Percentiles rank a stretch among this genome's conserved stretches.
phyloP scores from a whole-genome alignment of 2,113 vertebrate genomes.

The Ctenomys sociabilis region DNA sequence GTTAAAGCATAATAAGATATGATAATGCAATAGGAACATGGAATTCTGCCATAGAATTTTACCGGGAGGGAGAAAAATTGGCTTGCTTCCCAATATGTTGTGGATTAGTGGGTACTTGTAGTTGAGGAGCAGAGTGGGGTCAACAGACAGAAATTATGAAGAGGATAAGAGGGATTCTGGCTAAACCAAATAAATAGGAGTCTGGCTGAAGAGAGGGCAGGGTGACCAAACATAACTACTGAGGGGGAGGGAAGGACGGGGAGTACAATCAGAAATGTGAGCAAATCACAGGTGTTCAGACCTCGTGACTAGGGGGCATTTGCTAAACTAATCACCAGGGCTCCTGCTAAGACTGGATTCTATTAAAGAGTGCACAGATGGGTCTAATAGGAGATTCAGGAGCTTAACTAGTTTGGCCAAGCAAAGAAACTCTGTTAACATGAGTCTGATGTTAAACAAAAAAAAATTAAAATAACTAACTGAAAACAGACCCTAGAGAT shows the following conservation, averaged over 20 bases:
- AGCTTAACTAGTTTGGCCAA: neutral
- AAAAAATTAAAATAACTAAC: slow-evolving; percentile 1
- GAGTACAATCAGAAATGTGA: neutral
- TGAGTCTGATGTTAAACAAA: neutral
- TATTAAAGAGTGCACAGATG: neutral
- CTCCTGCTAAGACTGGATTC: neutral
- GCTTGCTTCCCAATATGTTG: neutral
- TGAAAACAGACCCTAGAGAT: neutral
- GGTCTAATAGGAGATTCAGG: neutral
- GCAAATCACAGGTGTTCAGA: neutral
- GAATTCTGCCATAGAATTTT: neutral
- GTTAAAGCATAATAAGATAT: neutral
- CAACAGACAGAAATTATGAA: neutral
- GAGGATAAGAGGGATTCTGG: neutral
- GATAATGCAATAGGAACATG: too few relatives aligned
- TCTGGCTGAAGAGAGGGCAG: neutral
- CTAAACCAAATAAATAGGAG: neutral
- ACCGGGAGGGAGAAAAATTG: neutral
- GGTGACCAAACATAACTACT: neutral
- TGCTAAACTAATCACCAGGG: neutral
- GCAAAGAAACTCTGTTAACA: neutral
- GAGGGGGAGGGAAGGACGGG: neutral
- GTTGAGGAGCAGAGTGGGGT: neutral
- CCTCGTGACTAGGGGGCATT: neutral
- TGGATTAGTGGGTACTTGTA: neutral